A percentile compares a stretch with the other conserved stretches of the same genome.
Evolutionary conservation across 2,888 invertebrate species (phyloP).

Genomic region (Drosophila recens): DNA sequence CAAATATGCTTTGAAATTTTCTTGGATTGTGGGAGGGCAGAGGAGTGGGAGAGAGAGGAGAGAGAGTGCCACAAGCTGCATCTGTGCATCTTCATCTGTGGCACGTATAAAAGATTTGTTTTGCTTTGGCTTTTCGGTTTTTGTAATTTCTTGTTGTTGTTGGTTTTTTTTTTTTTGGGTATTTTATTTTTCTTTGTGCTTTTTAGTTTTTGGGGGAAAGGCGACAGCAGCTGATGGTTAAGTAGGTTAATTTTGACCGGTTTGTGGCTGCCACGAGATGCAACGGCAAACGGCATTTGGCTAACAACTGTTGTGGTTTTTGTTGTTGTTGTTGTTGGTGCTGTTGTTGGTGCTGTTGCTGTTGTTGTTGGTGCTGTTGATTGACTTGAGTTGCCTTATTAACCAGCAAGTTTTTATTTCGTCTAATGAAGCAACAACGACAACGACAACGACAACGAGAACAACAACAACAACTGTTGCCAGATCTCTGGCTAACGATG

Average conservation of each 20-base stretch:
- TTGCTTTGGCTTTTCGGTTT: conserved; percentile 25
- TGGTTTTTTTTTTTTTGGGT: conserved; percentile 1
- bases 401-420: conserved; percentile 51
- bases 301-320: conserved; percentile 43
- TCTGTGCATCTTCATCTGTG: conserved; percentile 30
- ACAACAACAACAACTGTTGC: conserved; percentile 40
- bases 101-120: conserved; percentile 71
- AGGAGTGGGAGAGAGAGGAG: no score
- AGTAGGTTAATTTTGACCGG: conserved; percentile 83
- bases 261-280: conserved; percentile 62
- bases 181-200: conserved; percentile 20
- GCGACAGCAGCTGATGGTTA: conserved; percentile 61
- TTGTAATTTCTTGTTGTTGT: conserved; percentile 7
- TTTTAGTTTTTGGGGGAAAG: conserved; percentile 34
- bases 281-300: conserved; percentile 59
- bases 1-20: conserved; percentile 25
- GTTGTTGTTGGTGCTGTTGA: conserved; percentile 51
- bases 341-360: conserved; percentile 28
- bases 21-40: neutral
- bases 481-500: conserved; percentile 57
- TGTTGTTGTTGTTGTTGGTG: conserved; percentile 25
- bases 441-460: conserved; percentile 27
- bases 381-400: conserved; percentile 73
- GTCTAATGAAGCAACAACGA: conserved; percentile 72
- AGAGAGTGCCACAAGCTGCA: conserved; percentile 8